Conservation (phyloP, 2,888 invertebrate species). For the Euplexia lucipara region DNA sequence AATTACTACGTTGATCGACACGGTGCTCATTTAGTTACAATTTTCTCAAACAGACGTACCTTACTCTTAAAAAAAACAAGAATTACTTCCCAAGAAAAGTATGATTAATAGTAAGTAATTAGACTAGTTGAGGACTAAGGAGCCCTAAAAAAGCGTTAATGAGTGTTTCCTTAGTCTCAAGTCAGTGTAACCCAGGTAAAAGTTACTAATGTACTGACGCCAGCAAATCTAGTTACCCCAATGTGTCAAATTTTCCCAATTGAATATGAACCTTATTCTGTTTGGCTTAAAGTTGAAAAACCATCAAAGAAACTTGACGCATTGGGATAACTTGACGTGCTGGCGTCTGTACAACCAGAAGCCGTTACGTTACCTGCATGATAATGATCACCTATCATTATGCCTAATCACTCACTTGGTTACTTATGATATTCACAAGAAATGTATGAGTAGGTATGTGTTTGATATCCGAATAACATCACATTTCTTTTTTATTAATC, state of each 20-base stretch:
- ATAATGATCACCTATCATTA: background rate
- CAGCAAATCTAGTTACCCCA: constrained; percentile 15
- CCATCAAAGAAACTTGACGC: too few relatives aligned
- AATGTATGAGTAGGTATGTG: constrained; percentile 8
- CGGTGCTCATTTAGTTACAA: too few relatives aligned
- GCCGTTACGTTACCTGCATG: constrained; percentile 6
- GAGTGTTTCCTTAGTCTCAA: background rate
- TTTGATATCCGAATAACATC: constrained; percentile 29
- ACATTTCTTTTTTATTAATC: constrained; percentile 21
- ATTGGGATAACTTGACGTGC: too few relatives aligned
- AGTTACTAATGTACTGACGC: too few relatives aligned
- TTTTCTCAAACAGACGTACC: too few relatives aligned
- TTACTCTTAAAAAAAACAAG: too few relatives aligned
- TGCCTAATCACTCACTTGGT: background rate
- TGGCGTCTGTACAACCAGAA: too few relatives aligned
- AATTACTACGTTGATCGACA: too few relatives aligned
- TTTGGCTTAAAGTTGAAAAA: too few relatives aligned
- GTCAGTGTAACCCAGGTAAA: background rate
- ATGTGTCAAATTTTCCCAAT: too few relatives aligned
- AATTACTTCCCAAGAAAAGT: too few relatives aligned
- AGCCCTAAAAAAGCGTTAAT: background rate
- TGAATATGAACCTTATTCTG: too few relatives aligned
- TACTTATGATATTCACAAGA: constrained; percentile 18
- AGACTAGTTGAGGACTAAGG: background rate
- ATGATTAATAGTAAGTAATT: background rate